Evolutionary conservation across 1,140 invertebrate genomes (phyloP).

Genomic region (Neodiprion virginianus): DNA sequence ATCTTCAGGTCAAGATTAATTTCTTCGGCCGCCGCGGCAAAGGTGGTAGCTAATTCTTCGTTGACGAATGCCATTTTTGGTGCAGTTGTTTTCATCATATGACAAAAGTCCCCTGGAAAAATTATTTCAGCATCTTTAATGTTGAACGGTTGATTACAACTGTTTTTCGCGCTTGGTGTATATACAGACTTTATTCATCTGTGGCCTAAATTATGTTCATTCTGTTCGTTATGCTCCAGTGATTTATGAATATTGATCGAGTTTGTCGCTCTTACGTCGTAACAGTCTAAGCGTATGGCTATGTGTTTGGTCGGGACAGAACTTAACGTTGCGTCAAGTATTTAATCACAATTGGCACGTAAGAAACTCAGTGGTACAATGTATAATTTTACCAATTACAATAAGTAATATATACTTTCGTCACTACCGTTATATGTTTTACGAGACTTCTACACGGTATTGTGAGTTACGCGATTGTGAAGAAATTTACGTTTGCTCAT

Average conservation of each 20-base stretch:
- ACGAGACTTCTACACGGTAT: neutral
- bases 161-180: neutral
- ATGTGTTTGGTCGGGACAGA: neutral
- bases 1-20: constrained; percentile 34
- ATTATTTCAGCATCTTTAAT: constrained; percentile 12
- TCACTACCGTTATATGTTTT: too few species aligned
- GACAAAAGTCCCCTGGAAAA: constrained; percentile 39
- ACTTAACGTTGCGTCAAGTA: constrained; percentile 13
- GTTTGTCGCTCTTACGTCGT: too few species aligned
- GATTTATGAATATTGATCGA: too few species aligned
- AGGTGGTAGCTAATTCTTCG: constrained; percentile 23
- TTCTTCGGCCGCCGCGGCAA: constrained; percentile 34
- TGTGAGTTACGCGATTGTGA: neutral
- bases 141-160: neutral
- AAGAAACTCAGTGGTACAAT: too few species aligned
- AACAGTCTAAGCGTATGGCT: too few species aligned
- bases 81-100: constrained; percentile 45
- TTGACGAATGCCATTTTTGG: constrained; percentile 54
- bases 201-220: neutral
- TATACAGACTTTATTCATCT: too few species aligned
- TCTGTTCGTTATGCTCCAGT: neutral
- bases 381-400: too few species aligned
- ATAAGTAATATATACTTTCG: too few species aligned
- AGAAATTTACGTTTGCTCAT: constrained; percentile 11
- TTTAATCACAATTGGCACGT: neutral